Percentiles rank a stretch among this genome's conserved stretches.
Evolutionary conservation across 2,113 vertebrate genomes (phyloP).

Genomic region (Ptilonorhynchus violaceus): DNA sequence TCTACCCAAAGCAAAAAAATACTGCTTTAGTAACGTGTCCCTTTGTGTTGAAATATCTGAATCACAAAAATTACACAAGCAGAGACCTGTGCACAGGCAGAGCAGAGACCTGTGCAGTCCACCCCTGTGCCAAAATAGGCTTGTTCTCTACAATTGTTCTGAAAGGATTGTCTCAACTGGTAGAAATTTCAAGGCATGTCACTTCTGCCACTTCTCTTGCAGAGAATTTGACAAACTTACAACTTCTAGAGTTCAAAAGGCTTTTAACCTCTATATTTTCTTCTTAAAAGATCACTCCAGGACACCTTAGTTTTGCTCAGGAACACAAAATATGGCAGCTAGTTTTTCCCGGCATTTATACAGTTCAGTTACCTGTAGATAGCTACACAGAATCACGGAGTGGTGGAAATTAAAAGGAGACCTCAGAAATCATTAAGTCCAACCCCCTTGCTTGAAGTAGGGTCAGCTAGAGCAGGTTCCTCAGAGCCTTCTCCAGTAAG

Average conservation of each 20-base stretch:
- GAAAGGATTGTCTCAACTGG: background rate
- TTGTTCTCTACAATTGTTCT: background rate
- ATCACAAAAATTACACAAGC: conserved; percentile 10
- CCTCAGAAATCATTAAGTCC: background rate
- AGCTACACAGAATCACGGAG: background rate
- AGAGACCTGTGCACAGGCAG: background rate
- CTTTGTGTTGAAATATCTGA: conserved; percentile 30
- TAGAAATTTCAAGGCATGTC: background rate
- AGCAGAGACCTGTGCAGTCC: background rate
- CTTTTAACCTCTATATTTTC: background rate
- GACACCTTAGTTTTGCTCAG: background rate
- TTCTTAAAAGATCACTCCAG: background rate
- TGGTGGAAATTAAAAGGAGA: background rate
- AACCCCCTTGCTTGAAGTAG: background rate
- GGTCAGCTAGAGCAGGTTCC: background rate
- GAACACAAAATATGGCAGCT: background rate
- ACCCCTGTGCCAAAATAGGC: background rate
- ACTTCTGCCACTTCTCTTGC: background rate
- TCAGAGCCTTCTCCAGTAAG: background rate
- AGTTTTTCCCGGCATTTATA: background rate
- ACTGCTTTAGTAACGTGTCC: background rate
- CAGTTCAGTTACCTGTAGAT: background rate
- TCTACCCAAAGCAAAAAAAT: background rate
- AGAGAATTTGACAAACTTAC: background rate
- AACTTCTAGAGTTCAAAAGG: background rate